Evolutionary conservation across 1,140 invertebrate species (phyloP).

Genomic region (Hypsibius dujardini): DNA sequence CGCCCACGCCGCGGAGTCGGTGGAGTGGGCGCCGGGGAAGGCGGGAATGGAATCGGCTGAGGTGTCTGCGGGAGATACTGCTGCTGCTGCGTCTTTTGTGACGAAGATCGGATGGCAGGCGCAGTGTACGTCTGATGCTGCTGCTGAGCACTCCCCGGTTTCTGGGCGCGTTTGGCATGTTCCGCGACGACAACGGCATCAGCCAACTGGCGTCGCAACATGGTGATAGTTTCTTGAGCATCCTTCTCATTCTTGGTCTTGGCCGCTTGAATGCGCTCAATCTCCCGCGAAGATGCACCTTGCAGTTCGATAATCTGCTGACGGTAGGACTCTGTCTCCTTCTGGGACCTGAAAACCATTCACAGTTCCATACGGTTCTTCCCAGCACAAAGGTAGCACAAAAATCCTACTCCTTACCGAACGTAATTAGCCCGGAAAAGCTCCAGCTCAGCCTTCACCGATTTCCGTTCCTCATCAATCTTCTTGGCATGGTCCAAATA

Average conservation of each 20-base stretch:
- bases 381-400: too few relatives aligned
- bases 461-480: not conserved
- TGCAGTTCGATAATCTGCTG: conserved; percentile 9
- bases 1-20: not conserved
- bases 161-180: conserved; percentile 3
- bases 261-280: not conserved
- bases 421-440: not conserved
- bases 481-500: conserved; percentile 9
- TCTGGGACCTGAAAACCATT: too few relatives aligned
- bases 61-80: not conserved
- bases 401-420: too few relatives aligned
- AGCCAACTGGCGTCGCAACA: not conserved
- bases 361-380: too few relatives aligned
- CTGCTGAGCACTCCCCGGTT: too few relatives aligned
- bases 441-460: not conserved
- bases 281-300: not conserved
- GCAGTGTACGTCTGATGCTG: too few relatives aligned
- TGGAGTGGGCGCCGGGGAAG: not conserved
- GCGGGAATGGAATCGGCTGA: not conserved
- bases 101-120: not conserved
- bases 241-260: conserved; percentile 6
- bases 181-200: not conserved
- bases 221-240: not conserved
- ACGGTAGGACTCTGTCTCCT: not conserved
- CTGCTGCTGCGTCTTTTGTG: not conserved